Evolutionary conservation across 2,888 invertebrate genomes (phyloP), one percentile per base, ranked within the genome.

Genomic region (Nymphalis c-album): DNA sequence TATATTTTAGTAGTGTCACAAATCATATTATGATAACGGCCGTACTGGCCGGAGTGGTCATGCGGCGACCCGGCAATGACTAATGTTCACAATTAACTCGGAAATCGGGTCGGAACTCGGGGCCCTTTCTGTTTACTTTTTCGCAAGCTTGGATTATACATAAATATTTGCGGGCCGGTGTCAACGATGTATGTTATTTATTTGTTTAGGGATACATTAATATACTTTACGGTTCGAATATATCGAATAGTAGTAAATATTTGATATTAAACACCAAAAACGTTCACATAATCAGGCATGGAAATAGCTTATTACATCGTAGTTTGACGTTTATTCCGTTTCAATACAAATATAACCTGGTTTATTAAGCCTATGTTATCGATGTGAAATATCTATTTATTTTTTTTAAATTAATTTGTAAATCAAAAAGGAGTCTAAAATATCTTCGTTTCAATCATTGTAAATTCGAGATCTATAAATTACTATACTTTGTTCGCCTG

Each of bases 21-120:
- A 89, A 89, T 89, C 87, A 89, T 82, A 75, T 74, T 76, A 86
- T 74, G 88, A 89, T 88, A 90, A 86, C 84, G 79, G 78, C 77
- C 76, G 68, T 64, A 67, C 71, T 77, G 77, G 76, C 77, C 76
- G 68, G 66, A 67, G 72, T 77, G 77, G 76, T 78, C 77, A 78
- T 76, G 78, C 81, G 79, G 75, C 79, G 79, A 79, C 80, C 75
- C 74, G 63, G 74, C 57, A 65, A 84, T 90, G 87, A 90, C 86
- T 89, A 90, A 89, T 89, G 88, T 83, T 74, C 75, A 80, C 90
- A 88, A 90, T 90, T 90, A 90, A 85, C 86, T 80, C 74, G 78
- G 81, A 78, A 80, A 80, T 83, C 81, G 80, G 82, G 80, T 75
- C 78, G 75, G 73, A 73, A 71, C 76, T 78, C 76, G 74, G 74